A percentile compares a stretch with the other conserved stretches of the same genome.
These are phyloP conservation scores for Coracopsis vasa DNA, from an alignment of 2,113 vertebrate genomes.

Conservation along the genomic window DNA sequence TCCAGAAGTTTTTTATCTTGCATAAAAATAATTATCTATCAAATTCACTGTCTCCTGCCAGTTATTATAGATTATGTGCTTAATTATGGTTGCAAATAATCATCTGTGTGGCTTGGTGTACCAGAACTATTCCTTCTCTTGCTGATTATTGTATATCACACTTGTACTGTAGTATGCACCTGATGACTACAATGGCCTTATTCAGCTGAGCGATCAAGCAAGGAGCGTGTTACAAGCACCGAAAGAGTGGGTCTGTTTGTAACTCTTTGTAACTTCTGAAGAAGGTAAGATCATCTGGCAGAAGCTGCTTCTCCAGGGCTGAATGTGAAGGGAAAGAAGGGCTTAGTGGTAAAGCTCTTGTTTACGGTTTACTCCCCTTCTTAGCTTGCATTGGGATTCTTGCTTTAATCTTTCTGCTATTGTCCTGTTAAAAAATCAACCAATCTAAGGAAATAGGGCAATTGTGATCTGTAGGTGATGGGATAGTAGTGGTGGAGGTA, in stretches of 20 bases:
- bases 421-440: neutral
- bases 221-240: conserved; percentile 93
- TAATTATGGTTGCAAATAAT: conserved; percentile 31
- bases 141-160: conserved; percentile 66
- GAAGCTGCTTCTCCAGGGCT: neutral
- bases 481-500: neutral
- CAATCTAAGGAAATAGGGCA: neutral
- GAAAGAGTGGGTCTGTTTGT: conserved; percentile 99
- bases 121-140: too few species aligned
- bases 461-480: neutral
- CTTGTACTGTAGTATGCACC: conserved; percentile 90
- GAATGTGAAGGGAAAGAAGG: conserved; percentile 27
- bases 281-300: conserved; percentile 63
- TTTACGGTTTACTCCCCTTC: neutral
- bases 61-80: conserved; percentile 4
- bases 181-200: conserved; percentile 92
- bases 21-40: neutral
- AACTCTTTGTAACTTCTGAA: conserved; percentile 75
- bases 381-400: neutral
- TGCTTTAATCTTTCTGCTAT: conserved; percentile 18
- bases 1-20: neutral
- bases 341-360: neutral
- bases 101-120: conserved; percentile 41
- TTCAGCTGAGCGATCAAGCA: conserved; percentile 92
- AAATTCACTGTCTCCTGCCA: conserved; percentile 47